These are phyloP conservation scores for Pterocles gutturalis DNA, from an alignment of 2,113 vertebrate species.

Conservation along the genomic window DNA sequence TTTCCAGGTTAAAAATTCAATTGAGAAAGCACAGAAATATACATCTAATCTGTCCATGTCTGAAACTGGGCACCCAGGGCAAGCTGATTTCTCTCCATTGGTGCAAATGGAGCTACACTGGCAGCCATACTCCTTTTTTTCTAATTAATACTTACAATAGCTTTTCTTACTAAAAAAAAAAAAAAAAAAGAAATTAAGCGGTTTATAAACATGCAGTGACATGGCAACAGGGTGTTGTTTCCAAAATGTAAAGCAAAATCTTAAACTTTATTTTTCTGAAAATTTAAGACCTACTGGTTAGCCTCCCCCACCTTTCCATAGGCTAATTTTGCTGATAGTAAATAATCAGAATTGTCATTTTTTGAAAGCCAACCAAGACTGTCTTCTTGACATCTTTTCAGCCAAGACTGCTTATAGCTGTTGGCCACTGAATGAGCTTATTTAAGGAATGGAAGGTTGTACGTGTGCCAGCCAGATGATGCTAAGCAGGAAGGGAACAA, in stretches of 20 bases:
- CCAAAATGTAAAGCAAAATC: background rate
- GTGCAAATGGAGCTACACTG: background rate
- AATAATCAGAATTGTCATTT: background rate
- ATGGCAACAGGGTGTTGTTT: background rate
- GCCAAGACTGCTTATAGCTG: background rate
- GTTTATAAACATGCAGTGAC: background rate
- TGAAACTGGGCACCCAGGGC: background rate
- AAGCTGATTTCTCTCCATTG: background rate
- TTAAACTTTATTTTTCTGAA: background rate
- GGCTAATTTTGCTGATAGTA: background rate
- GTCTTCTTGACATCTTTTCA: background rate
- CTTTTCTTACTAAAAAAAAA: background rate
- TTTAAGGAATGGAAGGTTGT: background rate
- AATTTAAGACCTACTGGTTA: background rate
- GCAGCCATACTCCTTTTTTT: background rate
- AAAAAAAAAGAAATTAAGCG: background rate
- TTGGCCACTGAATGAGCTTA: background rate
- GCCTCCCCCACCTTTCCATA: background rate
- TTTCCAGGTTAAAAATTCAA: background rate
- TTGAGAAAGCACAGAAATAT: background rate
- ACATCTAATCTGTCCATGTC: background rate
- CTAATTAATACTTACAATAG: background rate
- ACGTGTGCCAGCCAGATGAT: background rate
- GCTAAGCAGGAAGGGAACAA: background rate
- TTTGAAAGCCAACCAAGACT: constrained; percentile 10